phyloP scores from a whole-genome alignment of 2,113 vertebrate genomes.

The Salvelinus alpinus region DNA sequence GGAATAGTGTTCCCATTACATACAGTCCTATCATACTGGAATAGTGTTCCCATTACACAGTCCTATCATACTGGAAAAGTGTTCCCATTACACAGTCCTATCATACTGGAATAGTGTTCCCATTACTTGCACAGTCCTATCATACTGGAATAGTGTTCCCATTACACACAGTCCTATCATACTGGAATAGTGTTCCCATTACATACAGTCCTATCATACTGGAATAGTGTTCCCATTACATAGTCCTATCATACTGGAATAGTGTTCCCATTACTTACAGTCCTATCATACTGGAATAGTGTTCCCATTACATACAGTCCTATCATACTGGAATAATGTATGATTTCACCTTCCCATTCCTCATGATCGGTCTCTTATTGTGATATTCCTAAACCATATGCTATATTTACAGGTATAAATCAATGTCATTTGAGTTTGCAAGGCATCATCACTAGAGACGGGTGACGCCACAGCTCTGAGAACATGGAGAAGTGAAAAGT shows the following conservation, averaged over 20 bases:
- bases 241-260: too few species aligned
- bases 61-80: too few species aligned
- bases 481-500: neutral
- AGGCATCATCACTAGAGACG: conserved; percentile 37
- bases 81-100: neutral
- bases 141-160: conserved; percentile 18
- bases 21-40: too few species aligned
- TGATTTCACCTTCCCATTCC: conserved; percentile 49
- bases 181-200: conserved; percentile 2
- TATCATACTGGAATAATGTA: neutral
- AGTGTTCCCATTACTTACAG: too few species aligned
- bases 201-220: too few species aligned
- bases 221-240: too few species aligned
- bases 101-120: neutral
- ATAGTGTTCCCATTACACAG: too few species aligned
- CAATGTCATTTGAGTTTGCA: conserved; percentile 36
- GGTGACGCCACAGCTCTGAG: conserved; percentile 3
- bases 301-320: too few species aligned
- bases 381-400: conserved; percentile 63
- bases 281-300: too few species aligned
- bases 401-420: conserved; percentile 61
- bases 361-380: conserved; percentile 49
- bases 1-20: too few species aligned
- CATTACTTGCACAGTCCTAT: neutral
- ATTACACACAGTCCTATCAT: conserved; percentile 29